phyloP scores from a whole-genome alignment of 53 echinoderm and acorn worm species.

The Arbacia lixula region DNA sequence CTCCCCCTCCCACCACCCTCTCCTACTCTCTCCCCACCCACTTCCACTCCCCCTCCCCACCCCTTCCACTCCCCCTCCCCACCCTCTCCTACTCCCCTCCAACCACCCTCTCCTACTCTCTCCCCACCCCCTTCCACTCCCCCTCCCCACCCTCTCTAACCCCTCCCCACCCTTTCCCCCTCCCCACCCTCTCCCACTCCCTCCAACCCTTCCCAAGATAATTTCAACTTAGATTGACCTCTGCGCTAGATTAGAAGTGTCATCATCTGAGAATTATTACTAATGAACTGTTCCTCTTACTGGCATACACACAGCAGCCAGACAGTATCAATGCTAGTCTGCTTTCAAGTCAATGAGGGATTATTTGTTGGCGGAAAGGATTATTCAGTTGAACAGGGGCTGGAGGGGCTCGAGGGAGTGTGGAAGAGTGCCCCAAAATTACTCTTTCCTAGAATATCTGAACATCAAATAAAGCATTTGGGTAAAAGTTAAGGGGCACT shows the following conservation, averaged over 20 bases:
- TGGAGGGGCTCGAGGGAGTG: too few relatives aligned
- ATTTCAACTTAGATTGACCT: conserved; percentile 14
- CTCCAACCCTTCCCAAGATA: too few relatives aligned
- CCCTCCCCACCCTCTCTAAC: background rate
- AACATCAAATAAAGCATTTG: too few relatives aligned
- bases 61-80: conserved; percentile 8
- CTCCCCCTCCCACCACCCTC: background rate
- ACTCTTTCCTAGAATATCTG: too few relatives aligned
- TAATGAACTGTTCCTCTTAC: background rate
- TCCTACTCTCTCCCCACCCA: background rate
- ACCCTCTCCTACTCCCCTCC: background rate
- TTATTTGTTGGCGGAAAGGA: too few relatives aligned
- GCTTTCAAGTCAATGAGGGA: too few relatives aligned
- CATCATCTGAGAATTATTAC: background rate
- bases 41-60: background rate
- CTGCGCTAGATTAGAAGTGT: background rate
- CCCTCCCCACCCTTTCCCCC: background rate
- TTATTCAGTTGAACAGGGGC: too few relatives aligned
- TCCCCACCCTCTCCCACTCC: background rate
- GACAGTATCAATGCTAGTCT: too few relatives aligned
- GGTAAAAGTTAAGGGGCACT: too few relatives aligned
- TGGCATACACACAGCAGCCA: background rate
- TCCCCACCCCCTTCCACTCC: background rate
- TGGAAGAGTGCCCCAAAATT: too few relatives aligned
- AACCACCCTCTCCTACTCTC: too few relatives aligned